These are phyloP conservation scores for Drosophila mojavensis DNA, from an alignment of 1,140 invertebrate species.

Conservation along the genomic window DNA sequence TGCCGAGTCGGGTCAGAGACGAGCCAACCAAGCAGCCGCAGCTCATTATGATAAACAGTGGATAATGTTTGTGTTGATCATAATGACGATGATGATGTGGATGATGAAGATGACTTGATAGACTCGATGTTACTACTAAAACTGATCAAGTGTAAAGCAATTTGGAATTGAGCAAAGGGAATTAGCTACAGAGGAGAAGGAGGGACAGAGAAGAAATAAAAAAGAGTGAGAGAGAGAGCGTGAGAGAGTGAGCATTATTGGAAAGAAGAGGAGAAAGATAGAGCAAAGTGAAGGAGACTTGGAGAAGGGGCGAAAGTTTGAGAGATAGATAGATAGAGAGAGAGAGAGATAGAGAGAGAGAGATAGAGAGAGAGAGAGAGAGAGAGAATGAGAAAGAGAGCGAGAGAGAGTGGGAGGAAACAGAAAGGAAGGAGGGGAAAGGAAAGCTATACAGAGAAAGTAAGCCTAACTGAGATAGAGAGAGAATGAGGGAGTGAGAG, in stretches of 20 bases:
- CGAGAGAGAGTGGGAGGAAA: too few species aligned
- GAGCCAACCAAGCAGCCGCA: not conserved
- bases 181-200: too few species aligned
- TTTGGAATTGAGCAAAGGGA: constrained; percentile 1
- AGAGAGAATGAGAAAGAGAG: too few species aligned
- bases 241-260: not conserved
- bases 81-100: constrained; percentile 11
- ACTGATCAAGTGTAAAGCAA: constrained; percentile 27
- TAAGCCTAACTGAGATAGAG: too few species aligned
- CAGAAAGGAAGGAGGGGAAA: too few species aligned
- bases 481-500: too few species aligned
- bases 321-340: not conserved
- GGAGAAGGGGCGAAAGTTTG: too few species aligned
- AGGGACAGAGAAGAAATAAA: too few species aligned
- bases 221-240: not conserved
- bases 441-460: too few species aligned
- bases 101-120: constrained; percentile 20
- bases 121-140: constrained; percentile 3
- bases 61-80: not conserved
- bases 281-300: not conserved
- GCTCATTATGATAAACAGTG: not conserved
- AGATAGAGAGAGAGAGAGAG: too few species aligned
- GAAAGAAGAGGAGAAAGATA: too few species aligned
- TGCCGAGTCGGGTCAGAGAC: not conserved
- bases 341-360: not conserved